Base-by-base conservation (phyloP, 2,888 invertebrate species). In the Thymelicus sylvestris region DNA sequence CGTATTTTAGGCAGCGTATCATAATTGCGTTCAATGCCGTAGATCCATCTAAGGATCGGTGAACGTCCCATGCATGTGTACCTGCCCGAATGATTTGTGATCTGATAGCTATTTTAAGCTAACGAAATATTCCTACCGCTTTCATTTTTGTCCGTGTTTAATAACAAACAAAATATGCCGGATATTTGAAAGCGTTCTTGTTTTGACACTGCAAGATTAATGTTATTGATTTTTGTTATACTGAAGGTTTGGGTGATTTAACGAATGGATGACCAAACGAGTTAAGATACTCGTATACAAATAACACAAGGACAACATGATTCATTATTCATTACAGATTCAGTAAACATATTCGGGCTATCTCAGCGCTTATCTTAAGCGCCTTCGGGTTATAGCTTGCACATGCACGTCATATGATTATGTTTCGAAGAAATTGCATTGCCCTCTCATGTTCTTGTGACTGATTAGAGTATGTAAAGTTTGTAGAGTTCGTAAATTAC, bases 81-180 rank as follows among this genome's bases (percentile, higher is more conserved):
- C 88, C 87, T 89, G 88, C 81, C 77, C 74, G 76, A 85, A 85
- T 87, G 89, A 90, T 90, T 88, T 86, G 87, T 88, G 84, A 82
- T 80, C 79, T 83, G 89, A 90, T 89, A 91, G 89, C 90, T 92
- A 92, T 93, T 93, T 89, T 79, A 80, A 86, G 86, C 85, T 84
- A 87, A 85, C 83, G 80, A 88, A 91, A 90, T 89, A 89, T 86
- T 84, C 84, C 83, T 78, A 78, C 85, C 83, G 86, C 87, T 91
- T 92, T 91, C 88, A 83, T 88, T 92, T 92, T 90, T 85, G 80
- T 76, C 81, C 80, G 81, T 80, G 83, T 85, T 83, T 80, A 84
- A 89, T 83, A 86, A 90, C 86, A 90, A 90, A 92, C 87, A 88
- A 83, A 81, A 83, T 78, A 75, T 80, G 77, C 84, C 84, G 87